Evolutionary conservation across 2,888 invertebrate species (phyloP).

Genomic region (Sylvicola cinctus): DNA sequence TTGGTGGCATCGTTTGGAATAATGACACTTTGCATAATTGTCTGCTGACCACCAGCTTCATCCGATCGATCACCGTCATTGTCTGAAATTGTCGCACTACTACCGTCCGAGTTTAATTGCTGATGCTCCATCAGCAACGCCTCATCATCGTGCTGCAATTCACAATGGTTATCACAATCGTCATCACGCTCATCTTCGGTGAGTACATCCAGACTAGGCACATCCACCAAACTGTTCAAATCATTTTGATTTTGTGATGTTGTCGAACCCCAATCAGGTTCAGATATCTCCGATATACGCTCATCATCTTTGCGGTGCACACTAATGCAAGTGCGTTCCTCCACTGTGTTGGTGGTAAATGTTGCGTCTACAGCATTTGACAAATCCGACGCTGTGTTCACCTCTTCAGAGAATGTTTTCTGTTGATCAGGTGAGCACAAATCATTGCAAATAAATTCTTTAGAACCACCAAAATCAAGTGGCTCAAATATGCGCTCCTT

Average conservation of each 20-base stretch:
- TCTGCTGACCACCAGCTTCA: not conserved
- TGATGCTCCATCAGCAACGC: not conserved
- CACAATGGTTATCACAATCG: not conserved
- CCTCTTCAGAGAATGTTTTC: constrained; percentile 11
- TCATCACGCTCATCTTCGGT: not conserved
- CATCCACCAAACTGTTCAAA: constrained; percentile 9
- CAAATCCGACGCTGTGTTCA: constrained; percentile 9
- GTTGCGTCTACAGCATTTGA: constrained; percentile 10
- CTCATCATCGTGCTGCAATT: too few relatives aligned
- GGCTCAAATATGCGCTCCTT: not conserved
- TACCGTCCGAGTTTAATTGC: too few relatives aligned
- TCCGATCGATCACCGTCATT: not conserved
- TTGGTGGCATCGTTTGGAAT: too few relatives aligned
- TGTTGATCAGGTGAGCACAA: constrained; percentile 11
- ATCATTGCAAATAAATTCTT: not conserved
- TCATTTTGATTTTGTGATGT: constrained; percentile 5
- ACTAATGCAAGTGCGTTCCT: constrained; percentile 10
- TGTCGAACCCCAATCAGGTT: constrained; percentile 11
- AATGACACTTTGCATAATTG: too few relatives aligned
- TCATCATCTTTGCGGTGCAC: constrained; percentile 11
- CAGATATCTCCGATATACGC: constrained; percentile 11
- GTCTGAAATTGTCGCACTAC: not conserved
- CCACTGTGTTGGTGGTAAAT: constrained; percentile 10
- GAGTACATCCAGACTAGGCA: constrained; percentile 7
- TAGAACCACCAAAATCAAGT: constrained; percentile 1